Conservation (phyloP, 2,797 vertebrate genomes). For the Epinephelus awoara region DNA sequence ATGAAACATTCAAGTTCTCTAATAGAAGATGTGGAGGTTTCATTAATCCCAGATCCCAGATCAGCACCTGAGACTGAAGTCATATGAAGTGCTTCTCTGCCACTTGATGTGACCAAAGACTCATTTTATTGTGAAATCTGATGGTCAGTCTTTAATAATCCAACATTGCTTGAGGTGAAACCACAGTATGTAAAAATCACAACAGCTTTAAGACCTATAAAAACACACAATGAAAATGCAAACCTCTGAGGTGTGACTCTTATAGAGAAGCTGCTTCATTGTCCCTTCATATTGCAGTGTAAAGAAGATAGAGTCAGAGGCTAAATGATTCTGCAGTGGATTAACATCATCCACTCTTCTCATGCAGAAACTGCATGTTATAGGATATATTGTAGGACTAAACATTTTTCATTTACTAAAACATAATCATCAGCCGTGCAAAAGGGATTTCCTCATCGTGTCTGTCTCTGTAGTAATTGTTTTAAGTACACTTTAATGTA, state of each 20-base stretch:
- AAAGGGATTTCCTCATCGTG: constrained; percentile 26
- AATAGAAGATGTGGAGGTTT: neutral
- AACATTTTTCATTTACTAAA: constrained; percentile 41
- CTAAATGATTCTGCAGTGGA: constrained; percentile 7
- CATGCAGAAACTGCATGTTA: neutral
- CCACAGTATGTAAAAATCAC: neutral
- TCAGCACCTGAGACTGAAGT: neutral
- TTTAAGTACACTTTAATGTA: constrained; percentile 6
- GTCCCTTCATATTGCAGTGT: neutral
- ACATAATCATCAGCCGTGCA: constrained; percentile 1
- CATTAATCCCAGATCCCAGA: constrained; percentile 1
- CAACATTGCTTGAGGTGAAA: neutral
- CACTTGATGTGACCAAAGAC: neutral
- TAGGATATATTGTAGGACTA: neutral
- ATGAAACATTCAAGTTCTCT: neutral
- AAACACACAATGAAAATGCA: constrained; percentile 10
- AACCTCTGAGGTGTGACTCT: neutral
- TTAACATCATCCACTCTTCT: constrained; percentile 17
- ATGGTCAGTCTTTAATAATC: neutral
- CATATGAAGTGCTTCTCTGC: no score
- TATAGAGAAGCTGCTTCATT: constrained; percentile 9
- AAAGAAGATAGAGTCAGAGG: neutral
- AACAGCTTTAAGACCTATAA: neutral
- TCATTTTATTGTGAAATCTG: neutral
- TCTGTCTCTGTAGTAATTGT: constrained; percentile 9